Evolutionary conservation across 1,140 invertebrate genomes (phyloP), one percentile per base, ranked within the genome.

Genomic region (Drosophila eugracilis): DNA sequence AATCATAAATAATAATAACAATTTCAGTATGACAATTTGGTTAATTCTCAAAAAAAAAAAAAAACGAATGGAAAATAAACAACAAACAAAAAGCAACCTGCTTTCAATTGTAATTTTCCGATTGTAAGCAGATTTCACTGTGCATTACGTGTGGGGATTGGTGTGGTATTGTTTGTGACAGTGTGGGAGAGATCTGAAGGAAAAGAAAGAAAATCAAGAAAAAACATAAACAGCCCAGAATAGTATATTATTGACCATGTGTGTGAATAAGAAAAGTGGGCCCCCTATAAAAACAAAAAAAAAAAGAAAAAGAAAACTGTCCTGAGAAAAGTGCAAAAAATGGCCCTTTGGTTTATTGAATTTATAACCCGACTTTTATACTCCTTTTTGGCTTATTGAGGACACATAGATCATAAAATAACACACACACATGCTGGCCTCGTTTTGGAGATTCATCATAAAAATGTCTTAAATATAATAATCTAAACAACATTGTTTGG

Each of bases 61-160:
- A 39, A 21, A 19, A 28, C 10, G 30, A 32, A 39, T 15, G 19
- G 21, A 69, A 59, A 50, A 50, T 32, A 63, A 63, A 73, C 48
- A 73, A 73, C 39, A 55, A 44, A 53, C 60, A 58, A 74, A 58
- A 42, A 48, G 45, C 58, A 60, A 62, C 57, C 78, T 75, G 63
- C 74, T 77, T 81, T 86, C 83, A 86, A 86, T 86, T 86, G 83
- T 86, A 65, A 86, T 88, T 83, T 86, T 83, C 83, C 78, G 83
- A n/a, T n/a, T 86, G 69, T 88, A 77, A 69, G 78, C 78, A 78
- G 83, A 88, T 86, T 81, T 86, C 63, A 59, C 73, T 81, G 77
- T 85, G 67, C 65, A 67, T 57, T 58, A n/a, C n/a, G 69, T 54
- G 4, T 48, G 28, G 42, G 5, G 24, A 5, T 72, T 28, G 47